A percentile compares a stretch with the other conserved stretches of the same genome.
These are phyloP conservation scores for Cephus pulcher DNA, from an alignment of 2,888 invertebrate species.

Conservation along the genomic window DNA sequence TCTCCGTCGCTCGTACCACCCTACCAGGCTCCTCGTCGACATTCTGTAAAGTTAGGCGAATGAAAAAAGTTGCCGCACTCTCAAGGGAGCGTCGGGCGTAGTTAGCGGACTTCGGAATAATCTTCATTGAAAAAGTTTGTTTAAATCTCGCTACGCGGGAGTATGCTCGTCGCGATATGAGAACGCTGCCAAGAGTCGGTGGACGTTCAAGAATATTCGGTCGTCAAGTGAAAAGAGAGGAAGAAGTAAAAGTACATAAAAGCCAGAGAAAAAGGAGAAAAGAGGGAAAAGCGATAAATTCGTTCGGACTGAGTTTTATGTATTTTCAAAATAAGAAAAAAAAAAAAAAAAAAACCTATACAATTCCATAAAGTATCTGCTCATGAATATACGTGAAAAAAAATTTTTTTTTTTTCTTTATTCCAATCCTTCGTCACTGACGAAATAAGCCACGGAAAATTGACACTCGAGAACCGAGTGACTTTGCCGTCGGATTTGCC, in stretches of 20 bases:
- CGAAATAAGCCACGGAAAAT: not conserved
- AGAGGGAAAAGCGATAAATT: not conserved
- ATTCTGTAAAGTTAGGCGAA: slow-evolving; percentile 51
- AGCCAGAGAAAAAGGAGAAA: not conserved
- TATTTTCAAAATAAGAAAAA: not conserved
- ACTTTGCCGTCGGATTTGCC: not conserved
- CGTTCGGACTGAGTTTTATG: not conserved
- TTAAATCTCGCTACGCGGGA: slow-evolving; percentile 22
- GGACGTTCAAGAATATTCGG: not conserved
- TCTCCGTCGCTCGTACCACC: not conserved
- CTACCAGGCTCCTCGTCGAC: slow-evolving; percentile 23
- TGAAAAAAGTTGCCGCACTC: slow-evolving; percentile 59
- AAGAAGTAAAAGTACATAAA: not conserved
- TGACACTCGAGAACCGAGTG: not conserved
- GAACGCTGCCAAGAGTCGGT: not conserved
- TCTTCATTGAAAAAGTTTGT: slow-evolving; percentile 65
- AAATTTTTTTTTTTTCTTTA: not conserved
- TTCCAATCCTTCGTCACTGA: not conserved
- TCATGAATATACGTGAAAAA: not conserved
- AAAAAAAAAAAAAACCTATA: not conserved
- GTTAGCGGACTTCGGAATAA: slow-evolving; percentile 62
- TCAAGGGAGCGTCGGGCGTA: slow-evolving; percentile 54
- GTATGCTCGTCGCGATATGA: slow-evolving; percentile 4
- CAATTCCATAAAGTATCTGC: not conserved
- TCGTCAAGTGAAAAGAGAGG: not conserved